Evolutionary conservation across 2,797 vertebrate species (phyloP).

Genomic region (Lophotriccus pileatus): DNA sequence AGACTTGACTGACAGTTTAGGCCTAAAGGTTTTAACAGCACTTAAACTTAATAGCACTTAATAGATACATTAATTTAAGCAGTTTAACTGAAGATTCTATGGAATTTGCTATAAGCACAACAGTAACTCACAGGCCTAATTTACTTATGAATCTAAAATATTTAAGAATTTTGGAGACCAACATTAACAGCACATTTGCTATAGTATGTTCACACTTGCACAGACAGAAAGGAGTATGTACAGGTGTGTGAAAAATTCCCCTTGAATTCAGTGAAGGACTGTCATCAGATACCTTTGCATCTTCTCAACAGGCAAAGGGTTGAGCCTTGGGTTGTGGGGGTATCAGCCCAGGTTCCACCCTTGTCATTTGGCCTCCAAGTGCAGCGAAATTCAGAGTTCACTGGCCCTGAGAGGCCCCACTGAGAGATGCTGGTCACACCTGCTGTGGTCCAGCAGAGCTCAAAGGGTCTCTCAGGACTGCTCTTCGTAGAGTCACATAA

Average conservation of each 20-base stretch:
- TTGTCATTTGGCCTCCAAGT: background rate
- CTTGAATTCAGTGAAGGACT: background rate
- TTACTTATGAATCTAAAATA: background rate
- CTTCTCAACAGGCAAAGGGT: background rate
- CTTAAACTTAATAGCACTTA: background rate
- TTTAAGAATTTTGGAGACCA: background rate
- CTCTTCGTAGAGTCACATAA: background rate
- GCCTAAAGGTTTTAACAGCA: background rate
- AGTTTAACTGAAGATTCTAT: background rate
- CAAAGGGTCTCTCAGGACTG: background rate
- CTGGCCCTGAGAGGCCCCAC: background rate
- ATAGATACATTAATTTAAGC: background rate
- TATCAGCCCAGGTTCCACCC: background rate
- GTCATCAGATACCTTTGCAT: background rate
- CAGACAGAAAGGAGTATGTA: background rate
- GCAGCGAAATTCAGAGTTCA: too few relatives aligned
- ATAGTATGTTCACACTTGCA: background rate
- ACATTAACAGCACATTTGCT: background rate
- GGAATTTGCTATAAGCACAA: background rate
- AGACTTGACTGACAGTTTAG: background rate
- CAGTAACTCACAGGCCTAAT: background rate
- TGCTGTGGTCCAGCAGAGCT: background rate
- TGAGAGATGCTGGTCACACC: background rate
- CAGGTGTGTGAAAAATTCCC: background rate
- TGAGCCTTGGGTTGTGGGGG: background rate